Percentiles rank a stretch among this genome's conserved stretches.
These are phyloP conservation scores for Gadopsis marmoratus DNA, from an alignment of 2,797 vertebrate species.

Conservation along the genomic window DNA sequence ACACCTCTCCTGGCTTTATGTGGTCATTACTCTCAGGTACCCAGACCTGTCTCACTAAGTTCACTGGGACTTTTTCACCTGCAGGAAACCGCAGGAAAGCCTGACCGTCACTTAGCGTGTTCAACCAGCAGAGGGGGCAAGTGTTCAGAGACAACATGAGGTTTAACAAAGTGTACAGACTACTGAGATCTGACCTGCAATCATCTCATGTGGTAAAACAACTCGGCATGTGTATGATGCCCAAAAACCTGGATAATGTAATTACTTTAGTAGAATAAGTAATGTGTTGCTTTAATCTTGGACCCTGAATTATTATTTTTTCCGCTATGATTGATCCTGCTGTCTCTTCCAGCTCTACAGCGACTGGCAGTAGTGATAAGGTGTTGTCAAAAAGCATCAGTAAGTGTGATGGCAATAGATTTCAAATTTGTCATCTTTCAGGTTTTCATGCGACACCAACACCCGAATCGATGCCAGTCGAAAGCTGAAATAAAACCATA, in stretches of 20 bases:
- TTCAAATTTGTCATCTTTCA: neutral
- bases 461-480: too few species aligned
- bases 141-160: neutral
- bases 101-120: neutral
- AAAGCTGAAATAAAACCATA: too few species aligned
- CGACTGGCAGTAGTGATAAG: neutral
- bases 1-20: slow-evolving; percentile 16
- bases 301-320: neutral
- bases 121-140: slow-evolving; percentile 24
- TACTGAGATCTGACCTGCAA: too few species aligned
- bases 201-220: neutral
- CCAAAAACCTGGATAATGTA: neutral
- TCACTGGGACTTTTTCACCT: neutral
- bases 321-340: neutral
- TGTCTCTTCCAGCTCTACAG: neutral
- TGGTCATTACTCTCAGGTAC: slow-evolving; percentile 38
- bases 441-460: too few species aligned
- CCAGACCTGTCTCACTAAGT: neutral
- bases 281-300: neutral
- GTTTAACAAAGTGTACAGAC: neutral
- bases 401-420: neutral
- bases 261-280: neutral
- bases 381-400: neutral
- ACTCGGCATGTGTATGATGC: neutral
- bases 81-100: neutral